Percentiles rank a stretch among this genome's conserved stretches.
Conservation (phyloP, 1,140 invertebrate species). For the Lysiphlebus fabarum region DNA sequence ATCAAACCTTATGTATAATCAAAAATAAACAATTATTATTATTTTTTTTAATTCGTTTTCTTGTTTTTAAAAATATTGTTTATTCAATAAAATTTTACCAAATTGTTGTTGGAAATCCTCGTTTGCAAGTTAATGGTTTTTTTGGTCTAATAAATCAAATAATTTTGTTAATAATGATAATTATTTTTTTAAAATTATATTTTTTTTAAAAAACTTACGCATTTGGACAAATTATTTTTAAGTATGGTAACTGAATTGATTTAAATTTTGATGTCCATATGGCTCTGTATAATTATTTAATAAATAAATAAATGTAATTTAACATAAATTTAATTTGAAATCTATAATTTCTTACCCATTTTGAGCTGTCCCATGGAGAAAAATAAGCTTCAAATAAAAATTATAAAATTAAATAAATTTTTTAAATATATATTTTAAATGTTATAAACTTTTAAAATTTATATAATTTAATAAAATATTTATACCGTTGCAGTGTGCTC, state of each 20-base stretch:
- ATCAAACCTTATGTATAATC: slow-evolving; percentile 78
- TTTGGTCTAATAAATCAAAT: slow-evolving; percentile 66
- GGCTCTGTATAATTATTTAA: slow-evolving; percentile 68
- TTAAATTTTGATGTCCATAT: slow-evolving; percentile 87
- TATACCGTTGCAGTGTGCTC: slow-evolving; percentile 72
- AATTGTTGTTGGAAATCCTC: slow-evolving; percentile 89
- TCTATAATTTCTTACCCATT: slow-evolving; percentile 52
- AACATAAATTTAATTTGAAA: too few species aligned
- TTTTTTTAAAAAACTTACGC: too few species aligned
- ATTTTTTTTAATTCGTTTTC: not conserved
- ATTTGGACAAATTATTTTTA: slow-evolving; percentile 93
- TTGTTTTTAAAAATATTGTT: slow-evolving; percentile 3
- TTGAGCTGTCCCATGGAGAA: slow-evolving; percentile 59
- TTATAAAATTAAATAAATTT: slow-evolving; percentile 16
- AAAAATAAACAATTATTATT: too few species aligned
- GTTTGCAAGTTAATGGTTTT: slow-evolving; percentile 90
- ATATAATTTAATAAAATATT: too few species aligned
- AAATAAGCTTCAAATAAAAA: slow-evolving; percentile 55
- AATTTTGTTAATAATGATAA: too few species aligned
- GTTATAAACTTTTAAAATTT: too few species aligned
- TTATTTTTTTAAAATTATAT: too few species aligned
- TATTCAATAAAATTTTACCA: slow-evolving; percentile 61
- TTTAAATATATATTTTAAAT: not conserved
- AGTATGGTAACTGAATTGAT: slow-evolving; percentile 72
- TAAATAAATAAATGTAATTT: too few species aligned